Conservation (phyloP, 2,888 invertebrate species). For the Parnassius glacialis region DNA sequence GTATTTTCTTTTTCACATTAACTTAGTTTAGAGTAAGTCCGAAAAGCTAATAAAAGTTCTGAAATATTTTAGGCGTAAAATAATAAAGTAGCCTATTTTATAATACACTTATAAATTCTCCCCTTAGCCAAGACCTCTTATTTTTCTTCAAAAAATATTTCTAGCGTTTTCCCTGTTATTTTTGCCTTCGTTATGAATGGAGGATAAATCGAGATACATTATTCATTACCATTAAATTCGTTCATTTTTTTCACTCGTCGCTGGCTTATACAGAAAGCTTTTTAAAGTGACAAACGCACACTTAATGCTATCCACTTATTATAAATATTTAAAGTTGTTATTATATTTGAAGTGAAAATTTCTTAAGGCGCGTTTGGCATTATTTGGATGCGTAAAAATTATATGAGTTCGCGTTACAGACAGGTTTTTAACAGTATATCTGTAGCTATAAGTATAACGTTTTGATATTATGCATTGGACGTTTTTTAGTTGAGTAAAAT, state of each 20-base stretch:
- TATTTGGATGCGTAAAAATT: too few species aligned
- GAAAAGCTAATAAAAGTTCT: slow-evolving; percentile 1
- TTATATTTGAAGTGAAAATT: too few species aligned
- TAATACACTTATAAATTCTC: slow-evolving; percentile 5
- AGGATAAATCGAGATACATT: slow-evolving; percentile 26
- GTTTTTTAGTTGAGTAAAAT: too few species aligned
- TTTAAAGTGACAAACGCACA: slow-evolving; percentile 4
- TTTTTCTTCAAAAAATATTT: slow-evolving; percentile 24
- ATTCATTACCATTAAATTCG: slow-evolving; percentile 27
- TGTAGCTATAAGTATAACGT: too few species aligned
- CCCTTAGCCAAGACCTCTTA: slow-evolving; percentile 16
- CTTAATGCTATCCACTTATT: neutral
- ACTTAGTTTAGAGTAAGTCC: neutral
- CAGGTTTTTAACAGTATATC: too few species aligned
- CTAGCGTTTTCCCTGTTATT: slow-evolving; percentile 22
- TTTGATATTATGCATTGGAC: too few species aligned
- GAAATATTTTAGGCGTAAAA: slow-evolving; percentile 6
- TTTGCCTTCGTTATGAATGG: slow-evolving; percentile 25
- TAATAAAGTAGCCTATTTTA: slow-evolving; percentile 13
- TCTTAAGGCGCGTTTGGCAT: too few species aligned
- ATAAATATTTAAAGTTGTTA: too few species aligned
- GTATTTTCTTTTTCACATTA: neutral
- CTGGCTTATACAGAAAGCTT: slow-evolving; percentile 13
- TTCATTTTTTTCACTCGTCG: slow-evolving; percentile 14
- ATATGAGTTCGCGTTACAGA: too few species aligned